Conservation (phyloP, 92 coral and sea anemone species). For the Parazoanthus darwini region DNA sequence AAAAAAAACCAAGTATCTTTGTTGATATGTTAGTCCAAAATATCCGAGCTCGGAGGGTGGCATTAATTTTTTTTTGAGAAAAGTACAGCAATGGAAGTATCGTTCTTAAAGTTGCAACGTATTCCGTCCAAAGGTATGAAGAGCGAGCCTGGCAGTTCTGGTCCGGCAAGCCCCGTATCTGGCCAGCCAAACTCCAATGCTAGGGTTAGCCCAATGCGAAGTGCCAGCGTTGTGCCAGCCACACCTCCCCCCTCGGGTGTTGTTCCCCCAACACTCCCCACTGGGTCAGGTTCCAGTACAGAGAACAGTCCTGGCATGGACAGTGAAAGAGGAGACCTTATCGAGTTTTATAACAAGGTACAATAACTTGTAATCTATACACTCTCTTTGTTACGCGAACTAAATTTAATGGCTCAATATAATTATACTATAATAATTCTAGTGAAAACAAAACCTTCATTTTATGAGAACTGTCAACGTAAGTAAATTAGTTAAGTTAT, state of each 20-base stretch:
- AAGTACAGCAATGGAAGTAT: not conserved
- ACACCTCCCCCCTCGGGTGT: conserved; percentile 84
- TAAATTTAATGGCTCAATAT: too few relatives aligned
- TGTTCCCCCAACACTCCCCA: conserved; percentile 30
- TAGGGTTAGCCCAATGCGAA: conserved; percentile 85
- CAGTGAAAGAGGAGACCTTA: conserved; percentile 92
- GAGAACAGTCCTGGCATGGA: conserved; percentile 84
- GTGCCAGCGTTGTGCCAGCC: conserved; percentile 77
- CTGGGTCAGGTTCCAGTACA: conserved; percentile 65
- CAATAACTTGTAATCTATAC: not conserved
- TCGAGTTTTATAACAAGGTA: conserved; percentile 96
- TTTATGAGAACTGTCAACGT: too few relatives aligned
- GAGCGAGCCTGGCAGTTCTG: conserved; percentile 79
- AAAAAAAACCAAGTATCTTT: too few relatives aligned
- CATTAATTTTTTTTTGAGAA: too few relatives aligned
- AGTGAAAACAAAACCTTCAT: too few relatives aligned
- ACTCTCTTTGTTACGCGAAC: not conserved
- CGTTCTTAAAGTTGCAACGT: not conserved
- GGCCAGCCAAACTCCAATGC: conserved; percentile 65
- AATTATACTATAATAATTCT: too few relatives aligned
- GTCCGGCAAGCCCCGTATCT: conserved; percentile 82
- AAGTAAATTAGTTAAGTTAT: too few relatives aligned
- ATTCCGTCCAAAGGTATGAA: conserved; percentile 47
- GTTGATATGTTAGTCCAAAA: too few relatives aligned
- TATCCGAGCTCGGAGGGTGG: too few relatives aligned